Evolutionary conservation across 2,113 vertebrate genomes (phyloP).

Genomic region (Vireo altiloquus): DNA sequence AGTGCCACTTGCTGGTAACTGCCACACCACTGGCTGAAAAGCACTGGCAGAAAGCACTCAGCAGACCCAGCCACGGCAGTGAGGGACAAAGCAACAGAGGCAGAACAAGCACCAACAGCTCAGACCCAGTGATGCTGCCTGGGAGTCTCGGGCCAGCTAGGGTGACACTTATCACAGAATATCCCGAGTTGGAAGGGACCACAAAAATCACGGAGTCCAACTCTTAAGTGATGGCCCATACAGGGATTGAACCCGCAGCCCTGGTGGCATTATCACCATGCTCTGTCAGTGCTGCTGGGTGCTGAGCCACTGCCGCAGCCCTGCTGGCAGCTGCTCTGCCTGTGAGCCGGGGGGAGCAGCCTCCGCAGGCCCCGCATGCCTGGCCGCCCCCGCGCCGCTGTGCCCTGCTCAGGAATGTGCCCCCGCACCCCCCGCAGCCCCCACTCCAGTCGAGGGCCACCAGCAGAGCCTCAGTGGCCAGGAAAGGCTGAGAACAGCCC

Average conservation of each 20-base stretch:
- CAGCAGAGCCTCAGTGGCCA: background rate
- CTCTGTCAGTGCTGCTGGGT: background rate
- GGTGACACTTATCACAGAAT: accelerated
- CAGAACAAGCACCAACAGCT: accelerated
- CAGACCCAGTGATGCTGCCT: accelerated
- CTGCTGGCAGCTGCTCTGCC: background rate
- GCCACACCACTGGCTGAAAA: background rate
- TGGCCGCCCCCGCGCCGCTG: background rate
- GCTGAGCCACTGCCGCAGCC: accelerated
- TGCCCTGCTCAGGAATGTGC: background rate
- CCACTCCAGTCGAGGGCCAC: background rate
- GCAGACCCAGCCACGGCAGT: accelerated
- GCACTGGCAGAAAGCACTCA: accelerated
- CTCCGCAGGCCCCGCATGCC: background rate
- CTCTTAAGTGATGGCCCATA: accelerated
- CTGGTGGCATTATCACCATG: accelerated
- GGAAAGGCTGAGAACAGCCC: background rate
- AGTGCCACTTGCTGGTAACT: background rate
- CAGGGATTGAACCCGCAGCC: accelerated
- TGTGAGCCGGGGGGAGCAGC: background rate
- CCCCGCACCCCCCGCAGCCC: background rate
- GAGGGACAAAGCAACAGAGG: no score
- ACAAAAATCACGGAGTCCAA: no score
- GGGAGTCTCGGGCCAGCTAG: accelerated
- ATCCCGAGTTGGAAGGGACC: background rate